Evolutionary conservation across 2,113 vertebrate genomes (phyloP), one percentile per base, ranked within the genome.

Genomic region (Prionailurus bengalensis): DNA sequence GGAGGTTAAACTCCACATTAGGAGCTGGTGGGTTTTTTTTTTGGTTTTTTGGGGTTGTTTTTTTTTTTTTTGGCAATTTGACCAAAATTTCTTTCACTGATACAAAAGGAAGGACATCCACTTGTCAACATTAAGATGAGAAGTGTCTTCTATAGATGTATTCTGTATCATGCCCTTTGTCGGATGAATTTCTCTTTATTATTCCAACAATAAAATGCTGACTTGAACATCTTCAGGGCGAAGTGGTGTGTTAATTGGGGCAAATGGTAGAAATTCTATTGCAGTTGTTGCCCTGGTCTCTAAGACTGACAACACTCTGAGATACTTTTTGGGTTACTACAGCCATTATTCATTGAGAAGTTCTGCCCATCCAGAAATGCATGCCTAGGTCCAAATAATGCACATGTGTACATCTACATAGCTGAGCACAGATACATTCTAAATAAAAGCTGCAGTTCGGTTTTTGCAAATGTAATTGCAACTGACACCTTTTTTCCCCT

Each of bases 101-200:
- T 97, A 96, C 92, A 95, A 97, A 98, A 98, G 96, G 88, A 98
- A 98, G 98, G 96, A 98, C 98, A 93, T 97, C 89, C 98, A 92
- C 93, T 96, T 98, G 95, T 97, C 98, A 97, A 97, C 80, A 91
- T 97, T 98, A 98, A 95, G 93, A 89, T 95, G 25, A 84, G 90
- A 98, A 98, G 94, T 96, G 48, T 95, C 36, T 96, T 98, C 94
- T 97, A 95, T 85, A 90, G 53, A 90, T 94, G 5, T 97, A 92
- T 97, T 98, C 91, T 97, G 33, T 95, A 81, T 92, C 58, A 58
- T 94, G 23, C 71, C 31, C 88, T 97, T 85, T 91, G 83, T 88
- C 96, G 97, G 97, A 88, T 76, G 94, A 42, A 42, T 97, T 96
- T 79, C 73, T 42, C 70, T 17, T 89, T 89, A 25, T 81, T 93